Base-by-base conservation (phyloP, 2,888 invertebrate genomes). In the Drosophila sordidula region DNA sequence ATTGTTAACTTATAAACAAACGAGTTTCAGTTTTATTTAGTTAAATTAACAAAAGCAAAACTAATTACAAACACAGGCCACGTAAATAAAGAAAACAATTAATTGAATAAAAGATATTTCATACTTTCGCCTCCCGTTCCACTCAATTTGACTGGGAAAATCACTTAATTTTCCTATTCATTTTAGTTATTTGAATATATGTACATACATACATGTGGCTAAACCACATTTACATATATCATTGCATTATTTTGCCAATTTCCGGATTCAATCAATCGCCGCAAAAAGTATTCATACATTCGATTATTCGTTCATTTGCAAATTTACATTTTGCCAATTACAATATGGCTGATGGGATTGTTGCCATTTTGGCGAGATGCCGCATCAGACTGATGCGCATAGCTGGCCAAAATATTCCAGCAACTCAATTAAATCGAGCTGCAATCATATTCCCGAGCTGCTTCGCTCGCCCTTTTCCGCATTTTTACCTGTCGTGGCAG, bases 341-440 rank as follows among this genome's bases (percentile, higher is more conserved):
- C 83, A 76, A 70, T 70, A 76, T 65, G 56, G 70, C 69, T 88
- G 86, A 83, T 83, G 87, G 88, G 80, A 87, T 83, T 83, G 88
- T 79, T 87, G 79, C 64, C 56, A 72, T 72, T 80, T 58, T 41
- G 22, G 41, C 42, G 45, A 36, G 36, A 18, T 11, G 18, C 45
- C 51, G 50, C 34, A 36, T 45, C 55, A 11, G 58, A 59, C 51
- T 67, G 45, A 25, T 58, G 45, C 44, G 42, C 41, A 49, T 69
- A 49, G 39, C 44, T 41, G 22, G 32, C 56, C 25, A 41, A 55
- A 58, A 58, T 64, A 59, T 79, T 79, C 63, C 71, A 52, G 55
- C 74, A 82, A 82, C 83, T 88, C 86, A 88, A 83, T 83, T 82
- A 83, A 83, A 86, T 79, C 63, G 79, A 77, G 57, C 74, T 83